Percentiles rank a stretch among this genome's conserved stretches.
Evolutionary conservation across 2,797 vertebrate species (phyloP).

Genomic region (Epinephelus awoara): DNA sequence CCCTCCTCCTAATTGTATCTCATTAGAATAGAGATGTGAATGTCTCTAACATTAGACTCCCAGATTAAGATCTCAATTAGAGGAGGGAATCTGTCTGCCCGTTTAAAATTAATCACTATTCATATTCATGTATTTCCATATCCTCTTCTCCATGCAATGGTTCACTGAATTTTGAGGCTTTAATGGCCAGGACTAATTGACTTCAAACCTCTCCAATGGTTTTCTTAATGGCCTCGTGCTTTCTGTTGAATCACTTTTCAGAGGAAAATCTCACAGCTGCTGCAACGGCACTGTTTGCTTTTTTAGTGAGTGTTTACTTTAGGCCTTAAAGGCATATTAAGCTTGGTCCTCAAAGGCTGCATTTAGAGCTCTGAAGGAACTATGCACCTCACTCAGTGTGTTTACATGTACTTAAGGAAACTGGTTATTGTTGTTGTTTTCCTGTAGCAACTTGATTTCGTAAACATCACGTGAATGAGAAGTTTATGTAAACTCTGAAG

Average conservation of each 20-base stretch:
- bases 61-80: slow-evolving; percentile 77
- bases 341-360: slow-evolving; percentile 24
- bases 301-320: slow-evolving; percentile 34
- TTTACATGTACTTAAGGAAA: slow-evolving; percentile 18
- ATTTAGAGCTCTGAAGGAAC: slow-evolving; percentile 29
- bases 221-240: slow-evolving; percentile 61
- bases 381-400: slow-evolving; percentile 25
- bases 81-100: slow-evolving; percentile 51
- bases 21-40: slow-evolving; percentile 70
- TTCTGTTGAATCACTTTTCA: slow-evolving; percentile 55
- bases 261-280: slow-evolving; percentile 39
- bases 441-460: not conserved
- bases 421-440: slow-evolving; percentile 27
- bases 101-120: slow-evolving; percentile 62
- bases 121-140: slow-evolving; percentile 61
- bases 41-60: slow-evolving; percentile 68
- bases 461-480: slow-evolving; percentile 12
- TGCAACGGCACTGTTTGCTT: slow-evolving; percentile 36
- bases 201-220: slow-evolving; percentile 54
- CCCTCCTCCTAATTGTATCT: slow-evolving; percentile 76
- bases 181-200: slow-evolving; percentile 70
- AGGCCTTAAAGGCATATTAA: slow-evolving; percentile 38
- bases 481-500: not conserved
- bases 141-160: slow-evolving; percentile 41
- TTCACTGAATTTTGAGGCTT: slow-evolving; percentile 60